A percentile compares a stretch with the other conserved stretches of the same genome.
Evolutionary conservation across 2,888 invertebrate genomes (phyloP).

Genomic region (Electrophaes corylata): DNA sequence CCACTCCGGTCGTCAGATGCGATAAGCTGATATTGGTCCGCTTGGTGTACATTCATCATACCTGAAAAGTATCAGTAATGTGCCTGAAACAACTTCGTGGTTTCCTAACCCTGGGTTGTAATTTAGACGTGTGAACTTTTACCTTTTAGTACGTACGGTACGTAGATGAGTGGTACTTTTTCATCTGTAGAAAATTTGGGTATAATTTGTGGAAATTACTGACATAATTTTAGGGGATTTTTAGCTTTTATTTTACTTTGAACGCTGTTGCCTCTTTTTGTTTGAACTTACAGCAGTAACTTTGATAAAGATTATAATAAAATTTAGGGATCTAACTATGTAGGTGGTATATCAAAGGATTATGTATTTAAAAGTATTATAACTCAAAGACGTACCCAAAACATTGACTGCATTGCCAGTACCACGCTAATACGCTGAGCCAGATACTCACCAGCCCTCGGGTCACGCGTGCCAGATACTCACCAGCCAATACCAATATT

Average conservation of each 20-base stretch:
- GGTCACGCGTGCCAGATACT: too few species aligned
- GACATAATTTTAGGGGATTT: constrained; percentile 5
- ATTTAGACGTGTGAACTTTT: constrained; percentile 32
- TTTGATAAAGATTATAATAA: background rate
- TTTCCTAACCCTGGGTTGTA: constrained; percentile 21
- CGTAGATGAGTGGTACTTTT: constrained; percentile 23
- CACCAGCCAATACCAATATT: too few species aligned
- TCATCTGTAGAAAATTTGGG: constrained; percentile 23
- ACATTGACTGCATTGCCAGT: too few species aligned
- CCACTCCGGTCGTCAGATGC: too few species aligned
- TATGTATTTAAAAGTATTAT: too few species aligned
- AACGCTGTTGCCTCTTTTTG: background rate
- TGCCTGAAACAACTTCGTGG: constrained; percentile 13
- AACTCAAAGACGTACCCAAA: too few species aligned
- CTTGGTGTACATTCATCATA: background rate
- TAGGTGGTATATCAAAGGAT: too few species aligned
- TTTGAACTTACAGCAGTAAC: background rate
- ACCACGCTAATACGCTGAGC: too few species aligned
- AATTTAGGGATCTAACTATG: too few species aligned
- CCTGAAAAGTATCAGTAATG: constrained; percentile 23
- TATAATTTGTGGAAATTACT: constrained; percentile 17
- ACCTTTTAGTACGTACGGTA: constrained; percentile 17
- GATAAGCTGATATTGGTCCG: background rate
- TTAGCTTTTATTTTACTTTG: background rate
- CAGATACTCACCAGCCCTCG: too few species aligned